Base-by-base conservation (phyloP, 2,888 invertebrate species). In the Agonopterix alstromeriana region DNA sequence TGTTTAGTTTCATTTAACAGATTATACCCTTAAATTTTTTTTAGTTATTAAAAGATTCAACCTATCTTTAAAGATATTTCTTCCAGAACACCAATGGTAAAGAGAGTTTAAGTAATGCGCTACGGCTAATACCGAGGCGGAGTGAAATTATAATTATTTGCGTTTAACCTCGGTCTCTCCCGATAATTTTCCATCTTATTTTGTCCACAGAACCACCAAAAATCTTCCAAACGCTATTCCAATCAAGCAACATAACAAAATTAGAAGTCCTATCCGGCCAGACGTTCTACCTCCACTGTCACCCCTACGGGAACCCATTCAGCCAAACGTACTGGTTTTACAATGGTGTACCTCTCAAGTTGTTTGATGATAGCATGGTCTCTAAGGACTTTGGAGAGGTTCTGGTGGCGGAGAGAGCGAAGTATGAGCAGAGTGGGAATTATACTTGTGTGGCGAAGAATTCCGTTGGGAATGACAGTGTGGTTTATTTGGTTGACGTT, bases 321-420 rank as follows among this genome's bases (percentile, higher is more conserved):
- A 92, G 93, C 0, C 73, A 81, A 40, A 83, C 93, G 14, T 86
- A 87, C 53, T 94, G 93, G 93, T 89, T 89, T 59, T 91, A 90
- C 61, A 90, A 90, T 40, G 82, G 71, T 1, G 48, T 76, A 0
- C 82, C 79, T 0, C 52, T 89, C 10, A 63, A 91, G 79, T 74
- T 89, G 45, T 91, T 90, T 53, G 90, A 89, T 47, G 75, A 79
- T 1, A 70, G 63, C 0, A 81, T 86, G 79, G 63, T 77, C 1
- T 74, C 78, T 0, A 62, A 66, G 0, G 84, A 86, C 9, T 82
- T 73, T 42, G 83, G 86, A 0, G 82, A 87, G 52, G 69, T 85
- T 2, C 61, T 90, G 3, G 65, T 68, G 0, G 71, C 76, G 2
- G 70, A 63, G 43, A 65, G 61, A n/a, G 82, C 84, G 0, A 10